Percentiles rank a stretch among this genome's conserved stretches.
These are phyloP conservation scores for Brotula barbata DNA, from an alignment of 2,797 vertebrate species.

Conservation along the genomic window DNA sequence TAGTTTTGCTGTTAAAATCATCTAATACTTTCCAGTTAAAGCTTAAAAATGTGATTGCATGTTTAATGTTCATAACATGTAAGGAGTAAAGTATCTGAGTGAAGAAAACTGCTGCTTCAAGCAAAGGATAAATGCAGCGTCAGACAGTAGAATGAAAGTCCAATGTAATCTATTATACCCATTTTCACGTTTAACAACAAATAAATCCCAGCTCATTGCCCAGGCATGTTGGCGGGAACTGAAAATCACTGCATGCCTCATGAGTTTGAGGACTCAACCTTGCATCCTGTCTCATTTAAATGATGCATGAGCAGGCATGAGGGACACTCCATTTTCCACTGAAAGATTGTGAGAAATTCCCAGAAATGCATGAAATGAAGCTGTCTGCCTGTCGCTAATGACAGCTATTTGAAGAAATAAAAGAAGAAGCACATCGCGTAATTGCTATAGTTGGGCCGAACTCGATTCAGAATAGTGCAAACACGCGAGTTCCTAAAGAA, in stretches of 20 bases:
- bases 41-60: no score
- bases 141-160: constrained; percentile 1
- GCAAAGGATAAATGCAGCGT: constrained; percentile 3
- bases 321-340: constrained; percentile 37
- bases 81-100: not conserved
- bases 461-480: not conserved
- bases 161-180: not conserved
- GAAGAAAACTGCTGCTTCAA: constrained; percentile 5
- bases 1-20: no score
- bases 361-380: constrained; percentile 18
- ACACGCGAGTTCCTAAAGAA: not conserved
- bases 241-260: constrained; percentile 45
- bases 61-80: no score
- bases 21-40: no score
- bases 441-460: not conserved
- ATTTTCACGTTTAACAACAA: constrained; percentile 37
- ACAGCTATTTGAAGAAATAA: not conserved
- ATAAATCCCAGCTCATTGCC: constrained; percentile 39
- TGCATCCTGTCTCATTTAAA: constrained; percentile 46
- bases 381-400: not conserved
- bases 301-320: constrained; percentile 33
- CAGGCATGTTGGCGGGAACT: constrained; percentile 45
- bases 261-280: constrained; percentile 41
- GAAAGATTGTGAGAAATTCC: constrained; percentile 22
- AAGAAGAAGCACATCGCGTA: not conserved